Conservation (phyloP, 2,113 vertebrate species). For the Lipophrys pholis region DNA sequence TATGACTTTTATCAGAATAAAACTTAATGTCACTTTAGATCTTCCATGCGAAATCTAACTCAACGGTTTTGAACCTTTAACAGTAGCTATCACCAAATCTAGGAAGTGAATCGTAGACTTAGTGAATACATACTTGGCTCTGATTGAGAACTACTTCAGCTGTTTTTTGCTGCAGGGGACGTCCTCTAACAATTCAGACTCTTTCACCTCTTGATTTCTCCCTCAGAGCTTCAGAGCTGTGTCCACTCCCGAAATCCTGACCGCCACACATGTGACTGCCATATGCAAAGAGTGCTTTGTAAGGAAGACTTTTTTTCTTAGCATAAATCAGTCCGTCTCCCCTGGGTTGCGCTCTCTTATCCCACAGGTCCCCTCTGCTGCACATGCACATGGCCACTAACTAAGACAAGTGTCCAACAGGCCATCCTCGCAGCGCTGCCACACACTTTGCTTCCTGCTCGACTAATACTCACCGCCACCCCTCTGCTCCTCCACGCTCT, state of each 20-base stretch:
- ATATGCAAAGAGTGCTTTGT: constrained; percentile 22
- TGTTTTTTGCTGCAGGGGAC: not conserved
- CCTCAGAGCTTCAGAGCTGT: constrained; percentile 4
- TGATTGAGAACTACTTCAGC: not conserved
- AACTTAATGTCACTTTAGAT: too few species aligned
- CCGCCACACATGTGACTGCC: constrained; percentile 34
- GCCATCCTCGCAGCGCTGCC: constrained; percentile 32
- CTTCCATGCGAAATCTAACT: too few species aligned
- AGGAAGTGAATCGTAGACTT: too few species aligned
- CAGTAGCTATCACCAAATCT: too few species aligned
- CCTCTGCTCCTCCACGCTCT: constrained; percentile 45
- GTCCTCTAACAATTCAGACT: not conserved
- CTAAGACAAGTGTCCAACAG: constrained; percentile 45
- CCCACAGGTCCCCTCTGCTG: constrained; percentile 21
- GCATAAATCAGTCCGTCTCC: constrained; percentile 54
- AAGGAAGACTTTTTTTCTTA: constrained; percentile 17
- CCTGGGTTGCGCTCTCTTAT: constrained; percentile 15
- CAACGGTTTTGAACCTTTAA: too few species aligned
- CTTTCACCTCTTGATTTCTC: not conserved
- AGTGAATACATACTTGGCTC: too few species aligned
- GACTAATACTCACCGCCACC: constrained; percentile 15
- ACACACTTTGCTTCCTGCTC: constrained; percentile 66
- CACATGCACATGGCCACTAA: constrained; percentile 42
- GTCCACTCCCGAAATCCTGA: constrained; percentile 26
- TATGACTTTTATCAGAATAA: too few species aligned